Evolutionary conservation across 2,888 invertebrate genomes (phyloP).

Genomic region (Pristionchus arcanus): DNA sequence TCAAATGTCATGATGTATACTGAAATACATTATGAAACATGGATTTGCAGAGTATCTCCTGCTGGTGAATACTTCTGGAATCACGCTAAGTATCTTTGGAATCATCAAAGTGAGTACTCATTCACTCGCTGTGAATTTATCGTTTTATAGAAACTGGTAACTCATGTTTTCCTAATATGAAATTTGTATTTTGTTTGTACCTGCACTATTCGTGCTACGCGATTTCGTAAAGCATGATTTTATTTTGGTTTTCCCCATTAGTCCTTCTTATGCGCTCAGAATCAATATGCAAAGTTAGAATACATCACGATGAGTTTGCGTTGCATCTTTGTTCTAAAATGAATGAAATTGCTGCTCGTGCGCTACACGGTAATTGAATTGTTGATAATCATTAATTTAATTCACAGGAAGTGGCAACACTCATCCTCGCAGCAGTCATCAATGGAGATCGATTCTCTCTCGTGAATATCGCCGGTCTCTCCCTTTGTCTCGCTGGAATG

Average conservation of each 20-base stretch:
- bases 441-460: slow-evolving; percentile 90
- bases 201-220: too few species aligned
- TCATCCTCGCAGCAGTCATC: slow-evolving; percentile 90
- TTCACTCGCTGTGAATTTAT: background rate
- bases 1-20: background rate
- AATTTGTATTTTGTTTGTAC: too few species aligned
- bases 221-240: too few species aligned
- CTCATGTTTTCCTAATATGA: too few species aligned
- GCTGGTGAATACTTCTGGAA: slow-evolving; percentile 93
- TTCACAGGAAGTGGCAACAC: slow-evolving; percentile 91
- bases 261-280: too few species aligned
- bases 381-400: background rate
- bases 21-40: background rate
- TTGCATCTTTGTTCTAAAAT: too few species aligned
- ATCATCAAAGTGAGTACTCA: slow-evolving; percentile 90
- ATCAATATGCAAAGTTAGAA: too few species aligned
- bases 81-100: slow-evolving; percentile 95
- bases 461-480: slow-evolving; percentile 90
- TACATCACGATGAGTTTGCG: too few species aligned
- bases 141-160: background rate
- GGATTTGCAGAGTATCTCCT: slow-evolving; percentile 88
- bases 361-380: background rate
- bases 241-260: too few species aligned
- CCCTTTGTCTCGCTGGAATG: slow-evolving; percentile 92
- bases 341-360: too few species aligned